These are phyloP conservation scores for Falco cherrug DNA, from an alignment of 2,797 vertebrate genomes.

Conservation along the genomic window DNA sequence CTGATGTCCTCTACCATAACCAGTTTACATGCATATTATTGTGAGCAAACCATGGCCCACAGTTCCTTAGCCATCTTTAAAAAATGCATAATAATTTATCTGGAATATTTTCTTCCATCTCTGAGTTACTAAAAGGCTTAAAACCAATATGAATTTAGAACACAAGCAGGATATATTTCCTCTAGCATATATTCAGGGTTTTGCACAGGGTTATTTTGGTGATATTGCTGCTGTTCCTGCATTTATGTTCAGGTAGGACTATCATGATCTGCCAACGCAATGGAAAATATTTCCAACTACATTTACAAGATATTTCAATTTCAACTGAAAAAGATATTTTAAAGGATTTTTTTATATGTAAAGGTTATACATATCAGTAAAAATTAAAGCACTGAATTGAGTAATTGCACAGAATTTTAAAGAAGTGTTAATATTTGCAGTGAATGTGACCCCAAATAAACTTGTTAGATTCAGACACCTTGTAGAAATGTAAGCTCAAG, in stretches of 20 bases:
- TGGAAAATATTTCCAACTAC: slow-evolving; percentile 32
- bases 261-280: not conserved
- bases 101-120: not conserved
- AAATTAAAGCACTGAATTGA: slow-evolving; percentile 7
- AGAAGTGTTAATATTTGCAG: not conserved
- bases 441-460: not conserved
- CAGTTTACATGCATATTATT: not conserved
- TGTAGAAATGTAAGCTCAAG: not conserved
- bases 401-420: slow-evolving; percentile 21
- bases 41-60: not conserved
- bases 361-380: not conserved
- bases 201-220: slow-evolving; percentile 25
- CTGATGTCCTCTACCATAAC: not conserved
- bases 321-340: not conserved
- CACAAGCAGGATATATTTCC: not conserved
- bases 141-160: slow-evolving; percentile 6
- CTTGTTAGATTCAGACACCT: not conserved
- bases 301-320: not conserved
- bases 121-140: not conserved
- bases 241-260: not conserved
- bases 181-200: slow-evolving; percentile 30
- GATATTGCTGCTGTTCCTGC: not conserved
- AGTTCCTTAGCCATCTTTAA: not conserved
- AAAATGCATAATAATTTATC: not conserved
- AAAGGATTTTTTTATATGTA: not conserved